A percentile compares a stretch with the other conserved stretches of the same genome.
phyloP scores from a whole-genome alignment of 2,113 vertebrate genomes.

The Rhabdomys dilectus region DNA sequence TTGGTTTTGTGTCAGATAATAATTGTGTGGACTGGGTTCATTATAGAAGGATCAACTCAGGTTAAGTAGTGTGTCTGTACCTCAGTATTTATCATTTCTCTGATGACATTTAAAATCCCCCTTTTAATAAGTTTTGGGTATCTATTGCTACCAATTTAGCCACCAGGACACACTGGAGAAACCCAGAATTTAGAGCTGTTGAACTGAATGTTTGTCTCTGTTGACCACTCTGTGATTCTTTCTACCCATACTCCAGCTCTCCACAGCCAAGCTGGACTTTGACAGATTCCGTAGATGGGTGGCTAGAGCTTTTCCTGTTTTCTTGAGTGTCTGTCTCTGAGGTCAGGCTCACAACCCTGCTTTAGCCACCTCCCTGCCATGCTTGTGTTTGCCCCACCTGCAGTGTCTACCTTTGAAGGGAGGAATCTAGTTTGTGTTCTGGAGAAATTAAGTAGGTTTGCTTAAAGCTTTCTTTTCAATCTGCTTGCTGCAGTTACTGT shows the following conservation, averaged over 20 bases:
- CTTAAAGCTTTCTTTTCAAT: slow-evolving; percentile 33
- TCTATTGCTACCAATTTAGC: neutral
- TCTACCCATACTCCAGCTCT: neutral
- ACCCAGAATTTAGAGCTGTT: neutral
- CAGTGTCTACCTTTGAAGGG: neutral
- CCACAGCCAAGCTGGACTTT: neutral
- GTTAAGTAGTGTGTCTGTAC: neutral
- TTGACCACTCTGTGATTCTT: neutral
- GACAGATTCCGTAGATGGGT: neutral
- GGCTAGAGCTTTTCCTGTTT: neutral
- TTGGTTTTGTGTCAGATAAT: neutral
- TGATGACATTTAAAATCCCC: neutral
- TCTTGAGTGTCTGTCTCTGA: neutral
- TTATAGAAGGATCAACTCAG: neutral
- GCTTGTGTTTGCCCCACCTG: neutral
- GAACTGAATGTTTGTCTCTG: neutral
- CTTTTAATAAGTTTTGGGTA: neutral
- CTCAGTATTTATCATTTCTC: neutral
- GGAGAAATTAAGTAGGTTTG: neutral
- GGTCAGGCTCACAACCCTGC: neutral
- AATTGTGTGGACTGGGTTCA: neutral
- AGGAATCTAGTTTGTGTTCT: neutral
- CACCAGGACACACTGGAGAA: neutral
- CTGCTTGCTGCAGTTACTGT: neutral
- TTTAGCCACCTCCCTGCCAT: neutral